Evolutionary conservation across 2,797 vertebrate species (phyloP).

Genomic region (Myotis pilosus): DNA sequence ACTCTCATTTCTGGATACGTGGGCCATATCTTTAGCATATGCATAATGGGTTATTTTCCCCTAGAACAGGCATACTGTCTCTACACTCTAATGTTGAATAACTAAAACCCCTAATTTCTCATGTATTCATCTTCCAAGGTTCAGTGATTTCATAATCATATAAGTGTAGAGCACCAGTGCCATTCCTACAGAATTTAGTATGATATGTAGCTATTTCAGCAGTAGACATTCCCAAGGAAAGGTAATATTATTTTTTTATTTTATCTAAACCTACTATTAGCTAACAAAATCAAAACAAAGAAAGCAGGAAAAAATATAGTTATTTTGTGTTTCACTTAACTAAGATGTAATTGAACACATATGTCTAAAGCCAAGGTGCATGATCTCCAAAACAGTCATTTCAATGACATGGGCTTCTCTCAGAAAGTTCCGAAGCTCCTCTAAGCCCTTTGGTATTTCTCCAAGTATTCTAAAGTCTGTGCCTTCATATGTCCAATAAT

Average conservation of each 20-base stretch:
- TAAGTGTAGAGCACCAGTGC: background rate
- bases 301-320: background rate
- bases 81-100: background rate
- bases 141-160: background rate
- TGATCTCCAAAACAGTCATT: background rate
- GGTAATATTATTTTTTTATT: background rate
- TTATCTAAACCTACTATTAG: background rate
- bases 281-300: background rate
- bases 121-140: background rate
- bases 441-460: background rate
- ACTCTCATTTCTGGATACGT: background rate
- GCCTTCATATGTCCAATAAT: background rate
- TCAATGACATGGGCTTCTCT: background rate
- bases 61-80: background rate
- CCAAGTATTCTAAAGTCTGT: background rate
- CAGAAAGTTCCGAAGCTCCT: fast-evolving
- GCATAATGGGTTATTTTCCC: background rate
- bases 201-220: background rate
- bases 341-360: background rate
- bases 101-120: background rate
- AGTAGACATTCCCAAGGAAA: background rate
- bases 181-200: background rate
- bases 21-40: background rate
- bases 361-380: background rate
- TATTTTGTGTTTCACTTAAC: background rate